Evolutionary conservation across 2,888 invertebrate genomes (phyloP).

Genomic region (Cinara cedri): DNA sequence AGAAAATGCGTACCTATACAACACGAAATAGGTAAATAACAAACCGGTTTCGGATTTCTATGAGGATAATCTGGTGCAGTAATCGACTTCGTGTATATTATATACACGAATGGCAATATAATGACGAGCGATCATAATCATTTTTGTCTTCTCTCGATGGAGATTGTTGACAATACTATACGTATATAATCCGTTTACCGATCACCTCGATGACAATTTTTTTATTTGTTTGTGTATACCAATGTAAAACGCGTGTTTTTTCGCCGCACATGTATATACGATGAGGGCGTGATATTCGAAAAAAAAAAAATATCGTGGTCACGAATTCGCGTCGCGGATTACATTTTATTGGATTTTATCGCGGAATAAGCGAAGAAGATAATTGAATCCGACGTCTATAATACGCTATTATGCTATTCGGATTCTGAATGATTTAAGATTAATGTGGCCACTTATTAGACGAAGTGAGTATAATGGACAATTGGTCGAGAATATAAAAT

Average conservation of each 20-base stretch:
- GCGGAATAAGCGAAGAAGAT: neutral
- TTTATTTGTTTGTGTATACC: neutral
- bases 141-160: neutral
- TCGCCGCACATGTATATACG: too few species aligned
- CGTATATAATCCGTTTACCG: neutral
- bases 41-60: conserved; percentile 7
- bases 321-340: neutral
- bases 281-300: neutral
- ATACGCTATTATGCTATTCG: too few species aligned
- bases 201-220: neutral
- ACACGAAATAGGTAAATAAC: neutral
- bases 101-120: neutral
- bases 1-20: neutral
- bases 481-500: too few species aligned
- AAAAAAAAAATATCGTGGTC: neutral
- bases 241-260: too few species aligned
- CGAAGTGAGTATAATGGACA: too few species aligned
- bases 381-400: neutral
- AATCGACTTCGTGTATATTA: neutral
- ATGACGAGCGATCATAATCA: neutral
- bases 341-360: neutral
- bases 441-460: too few species aligned
- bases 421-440: too few species aligned
- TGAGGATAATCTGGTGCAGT: neutral
- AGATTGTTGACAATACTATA: neutral